These are phyloP conservation scores for Drosophila conformis DNA, from an alignment of 2,888 invertebrate species.

Conservation along the genomic window DNA sequence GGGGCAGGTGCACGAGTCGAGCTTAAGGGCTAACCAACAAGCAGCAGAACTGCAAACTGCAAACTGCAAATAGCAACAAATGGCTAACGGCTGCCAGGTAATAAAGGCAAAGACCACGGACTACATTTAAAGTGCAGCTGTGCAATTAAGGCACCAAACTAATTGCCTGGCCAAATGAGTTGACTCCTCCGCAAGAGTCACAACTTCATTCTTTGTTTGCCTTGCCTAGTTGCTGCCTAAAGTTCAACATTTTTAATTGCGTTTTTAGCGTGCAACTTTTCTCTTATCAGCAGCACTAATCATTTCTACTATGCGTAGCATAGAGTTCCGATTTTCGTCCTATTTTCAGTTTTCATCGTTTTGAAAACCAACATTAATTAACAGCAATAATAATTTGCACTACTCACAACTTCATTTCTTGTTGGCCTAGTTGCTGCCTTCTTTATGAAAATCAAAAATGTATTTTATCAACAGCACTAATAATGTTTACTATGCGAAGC, in stretches of 20 bases:
- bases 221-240: not conserved
- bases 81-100: slow-evolving; percentile 39
- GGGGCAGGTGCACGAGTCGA: not conserved
- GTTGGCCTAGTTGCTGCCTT: no score
- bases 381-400: no score
- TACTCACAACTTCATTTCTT: no score
- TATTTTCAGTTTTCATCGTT: no score
- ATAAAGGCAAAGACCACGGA: slow-evolving; percentile 39
- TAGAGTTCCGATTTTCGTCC: not conserved
- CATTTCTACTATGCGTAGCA: not conserved
- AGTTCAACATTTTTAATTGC: not conserved
- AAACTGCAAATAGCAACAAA: slow-evolving; percentile 54
- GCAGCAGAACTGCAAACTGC: slow-evolving; percentile 25
- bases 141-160: slow-evolving; percentile 54
- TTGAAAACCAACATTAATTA: no score
- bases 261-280: not conserved
- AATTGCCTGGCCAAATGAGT: slow-evolving; percentile 47
- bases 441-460: no score
- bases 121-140: slow-evolving; percentile 58
- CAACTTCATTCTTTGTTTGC: slow-evolving; percentile 19
- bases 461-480: not conserved
- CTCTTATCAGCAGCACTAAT: not conserved
- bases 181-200: slow-evolving; percentile 32
- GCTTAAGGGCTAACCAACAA: slow-evolving; percentile 54
- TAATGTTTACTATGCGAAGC: not conserved